Conservation (phyloP, 2,113 vertebrate species). For the Hassar affinis region DNA sequence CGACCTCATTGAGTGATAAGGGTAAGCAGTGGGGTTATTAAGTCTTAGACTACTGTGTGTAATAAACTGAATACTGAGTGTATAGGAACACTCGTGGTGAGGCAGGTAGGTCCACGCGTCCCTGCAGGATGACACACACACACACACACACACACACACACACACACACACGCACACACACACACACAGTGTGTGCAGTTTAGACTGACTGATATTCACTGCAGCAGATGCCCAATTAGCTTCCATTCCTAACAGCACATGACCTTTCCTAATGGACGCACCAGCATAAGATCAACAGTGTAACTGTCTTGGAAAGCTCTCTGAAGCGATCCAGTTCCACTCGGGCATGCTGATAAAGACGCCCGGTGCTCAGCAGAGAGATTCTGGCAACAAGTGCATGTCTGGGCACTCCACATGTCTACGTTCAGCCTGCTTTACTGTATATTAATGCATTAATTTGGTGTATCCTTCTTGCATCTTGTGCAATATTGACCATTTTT, state of each 20-base stretch:
- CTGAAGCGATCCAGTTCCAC: background rate
- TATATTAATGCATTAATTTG: background rate
- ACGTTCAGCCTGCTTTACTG: background rate
- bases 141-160: too few species aligned
- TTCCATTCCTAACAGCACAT: conserved; percentile 38
- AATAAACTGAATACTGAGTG: background rate
- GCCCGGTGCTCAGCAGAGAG: background rate
- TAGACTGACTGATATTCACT: conserved; percentile 38
- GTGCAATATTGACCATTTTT: background rate
- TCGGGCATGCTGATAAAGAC: background rate
- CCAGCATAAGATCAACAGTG: conserved; percentile 34
- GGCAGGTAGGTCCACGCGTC: background rate
- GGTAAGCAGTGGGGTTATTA: background rate
- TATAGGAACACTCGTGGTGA: background rate
- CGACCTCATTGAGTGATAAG: background rate
- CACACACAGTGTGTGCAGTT: too few species aligned
- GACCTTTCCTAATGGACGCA: conserved; percentile 48
- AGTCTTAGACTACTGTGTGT: background rate
- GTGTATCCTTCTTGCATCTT: background rate
- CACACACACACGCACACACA: too few species aligned
- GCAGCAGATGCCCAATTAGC: conserved; percentile 47
- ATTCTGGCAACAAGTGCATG: background rate
- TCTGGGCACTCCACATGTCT: background rate
- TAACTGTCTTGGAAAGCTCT: conserved; percentile 34
- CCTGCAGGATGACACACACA: background rate